Evolutionary conservation across 2,797 vertebrate species (phyloP).

Genomic region (Macropodus opercularis): DNA sequence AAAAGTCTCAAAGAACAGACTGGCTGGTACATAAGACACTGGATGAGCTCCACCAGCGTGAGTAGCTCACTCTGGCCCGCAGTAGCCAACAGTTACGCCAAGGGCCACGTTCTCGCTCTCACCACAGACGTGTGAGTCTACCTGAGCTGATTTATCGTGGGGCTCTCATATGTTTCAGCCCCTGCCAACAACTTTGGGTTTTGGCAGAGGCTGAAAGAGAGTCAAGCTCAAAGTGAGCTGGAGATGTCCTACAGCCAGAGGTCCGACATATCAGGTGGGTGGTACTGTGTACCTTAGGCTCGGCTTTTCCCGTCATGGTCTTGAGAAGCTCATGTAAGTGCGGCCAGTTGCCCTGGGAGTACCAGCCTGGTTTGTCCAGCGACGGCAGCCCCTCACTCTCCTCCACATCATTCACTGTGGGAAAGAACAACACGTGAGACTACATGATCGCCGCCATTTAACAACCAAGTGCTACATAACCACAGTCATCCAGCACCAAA

Average conservation of each 20-base stretch:
- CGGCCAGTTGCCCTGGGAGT: conserved; percentile 93
- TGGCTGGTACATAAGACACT: not conserved
- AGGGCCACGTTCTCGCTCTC: conserved; percentile 42
- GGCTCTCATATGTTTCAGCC: conserved; percentile 45
- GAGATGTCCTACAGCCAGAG: conserved; percentile 4
- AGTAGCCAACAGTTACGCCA: conserved; percentile 31
- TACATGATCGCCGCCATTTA: not conserved
- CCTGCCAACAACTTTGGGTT: conserved; percentile 61
- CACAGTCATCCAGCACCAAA: conserved; percentile 3
- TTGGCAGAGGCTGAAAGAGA: conserved; percentile 30
- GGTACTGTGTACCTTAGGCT: conserved; percentile 93
- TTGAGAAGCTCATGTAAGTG: conserved; percentile 92
- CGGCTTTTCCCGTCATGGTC: conserved; percentile 89
- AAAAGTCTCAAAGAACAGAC: conserved; percentile 15
- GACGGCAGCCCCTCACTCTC: conserved; percentile 83
- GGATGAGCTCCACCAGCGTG: conserved; percentile 2
- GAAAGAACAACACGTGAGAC: conserved; percentile 24
- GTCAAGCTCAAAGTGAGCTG: conserved; percentile 50
- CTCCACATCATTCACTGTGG: conserved; percentile 90
- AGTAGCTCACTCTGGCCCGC: conserved; percentile 28
- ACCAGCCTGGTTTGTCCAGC: conserved; percentile 94
- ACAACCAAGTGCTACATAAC: conserved; percentile 14
- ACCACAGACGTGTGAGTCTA: conserved; percentile 64
- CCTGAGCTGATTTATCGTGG: conserved; percentile 42
- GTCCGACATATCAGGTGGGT: not conserved